Evolutionary conservation across 2,888 invertebrate species (phyloP).

Genomic region (Diarsia mendica): DNA sequence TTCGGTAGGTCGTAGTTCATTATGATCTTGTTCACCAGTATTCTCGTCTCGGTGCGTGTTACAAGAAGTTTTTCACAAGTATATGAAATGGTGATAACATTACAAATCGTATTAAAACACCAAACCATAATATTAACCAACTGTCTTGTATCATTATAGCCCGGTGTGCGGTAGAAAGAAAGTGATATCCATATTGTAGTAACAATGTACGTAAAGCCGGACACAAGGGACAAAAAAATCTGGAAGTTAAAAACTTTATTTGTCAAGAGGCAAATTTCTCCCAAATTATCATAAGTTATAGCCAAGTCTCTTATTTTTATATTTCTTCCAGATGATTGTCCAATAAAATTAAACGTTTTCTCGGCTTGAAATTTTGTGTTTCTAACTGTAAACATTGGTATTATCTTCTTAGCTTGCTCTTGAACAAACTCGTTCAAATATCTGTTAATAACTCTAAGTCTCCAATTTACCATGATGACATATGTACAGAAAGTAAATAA

Average conservation of each 20-base stretch:
- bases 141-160: conserved; percentile 52
- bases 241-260: conserved; percentile 78
- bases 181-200: conserved; percentile 76
- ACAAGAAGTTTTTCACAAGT: conserved; percentile 73
- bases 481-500: conserved; percentile 72
- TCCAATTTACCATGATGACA: conserved; percentile 69
- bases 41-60: conserved; percentile 72
- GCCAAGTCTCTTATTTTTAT: conserved; percentile 75
- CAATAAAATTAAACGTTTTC: conserved; percentile 66
- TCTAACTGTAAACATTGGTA: conserved; percentile 65
- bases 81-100: conserved; percentile 72
- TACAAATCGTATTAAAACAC: conserved; percentile 69
- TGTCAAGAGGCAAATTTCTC: conserved; percentile 71
- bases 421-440: conserved; percentile 71
- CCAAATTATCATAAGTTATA: conserved; percentile 74
- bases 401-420: conserved; percentile 61
- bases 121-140: conserved; percentile 71
- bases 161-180: conserved; percentile 68
- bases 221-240: conserved; percentile 76
- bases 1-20: conserved; percentile 79
- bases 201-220: conserved; percentile 76
- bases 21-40: conserved; percentile 78
- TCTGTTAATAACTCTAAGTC: conserved; percentile 74
- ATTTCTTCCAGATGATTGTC: conserved; percentile 66
- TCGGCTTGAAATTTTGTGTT: conserved; percentile 46